Percentiles rank a stretch among this genome's conserved stretches.
phyloP scores from a whole-genome alignment of 2,888 invertebrate genomes.

The Drosophila paramelanica region DNA sequence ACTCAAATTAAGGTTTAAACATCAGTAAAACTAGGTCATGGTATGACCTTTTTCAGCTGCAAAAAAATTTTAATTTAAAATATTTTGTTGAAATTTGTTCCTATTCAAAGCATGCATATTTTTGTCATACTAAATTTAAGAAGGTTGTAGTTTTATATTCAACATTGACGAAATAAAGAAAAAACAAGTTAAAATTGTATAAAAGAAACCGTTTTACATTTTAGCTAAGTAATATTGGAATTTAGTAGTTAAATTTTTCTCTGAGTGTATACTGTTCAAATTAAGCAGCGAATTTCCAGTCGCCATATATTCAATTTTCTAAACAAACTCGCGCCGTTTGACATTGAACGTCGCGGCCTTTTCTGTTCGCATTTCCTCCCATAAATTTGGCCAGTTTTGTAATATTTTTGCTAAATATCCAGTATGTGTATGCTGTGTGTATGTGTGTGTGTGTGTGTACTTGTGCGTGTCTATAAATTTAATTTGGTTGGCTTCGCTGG shows the following conservation, averaged over 20 bases:
- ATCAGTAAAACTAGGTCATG: too few relatives aligned
- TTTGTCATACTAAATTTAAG: background rate
- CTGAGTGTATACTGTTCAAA: conserved; percentile 16
- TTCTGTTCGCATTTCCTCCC: conserved; percentile 58
- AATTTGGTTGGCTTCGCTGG: conserved; percentile 51
- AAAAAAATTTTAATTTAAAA: too few relatives aligned
- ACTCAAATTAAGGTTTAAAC: background rate
- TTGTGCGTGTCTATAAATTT: conserved; percentile 46
- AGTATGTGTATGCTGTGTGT: conserved; percentile 19
- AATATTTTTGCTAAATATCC: conserved; percentile 32
- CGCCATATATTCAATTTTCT: conserved; percentile 47
- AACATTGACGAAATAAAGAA: too few relatives aligned
- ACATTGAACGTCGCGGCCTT: conserved; percentile 66
- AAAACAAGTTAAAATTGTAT: too few relatives aligned
- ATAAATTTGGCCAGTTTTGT: conserved; percentile 74
- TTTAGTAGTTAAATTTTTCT: background rate
- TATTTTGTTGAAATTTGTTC: too few relatives aligned
- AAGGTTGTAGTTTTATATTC: background rate
- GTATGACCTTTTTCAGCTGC: too few relatives aligned
- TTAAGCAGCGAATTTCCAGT: conserved; percentile 13
- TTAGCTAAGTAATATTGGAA: too few relatives aligned
- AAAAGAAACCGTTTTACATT: too few relatives aligned
- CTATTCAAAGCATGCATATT: too few relatives aligned
- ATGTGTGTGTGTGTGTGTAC: conserved; percentile 15
- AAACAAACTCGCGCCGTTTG: conserved; percentile 63